phyloP scores from a whole-genome alignment of 2,113 vertebrate genomes.

The Kryptolebias marmoratus region DNA sequence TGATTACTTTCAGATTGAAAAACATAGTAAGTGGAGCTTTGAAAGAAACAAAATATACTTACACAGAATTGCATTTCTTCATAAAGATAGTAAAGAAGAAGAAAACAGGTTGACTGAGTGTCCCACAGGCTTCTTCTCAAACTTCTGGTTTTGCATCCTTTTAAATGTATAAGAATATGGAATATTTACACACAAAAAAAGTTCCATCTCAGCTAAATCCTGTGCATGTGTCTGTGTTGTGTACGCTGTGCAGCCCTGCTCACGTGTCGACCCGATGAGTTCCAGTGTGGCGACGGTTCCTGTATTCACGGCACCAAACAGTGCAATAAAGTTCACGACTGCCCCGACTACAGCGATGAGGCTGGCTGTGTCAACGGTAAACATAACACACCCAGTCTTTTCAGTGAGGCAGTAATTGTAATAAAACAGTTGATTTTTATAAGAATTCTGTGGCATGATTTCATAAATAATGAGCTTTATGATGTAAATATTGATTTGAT shows the following conservation, averaged over 20 bases:
- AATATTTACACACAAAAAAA: neutral
- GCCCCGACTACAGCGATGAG: conserved; percentile 92
- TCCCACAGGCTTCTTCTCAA: too few relatives aligned
- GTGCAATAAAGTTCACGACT: conserved; percentile 91
- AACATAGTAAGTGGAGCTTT: conserved; percentile 11
- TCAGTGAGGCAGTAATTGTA: neutral
- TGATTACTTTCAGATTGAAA: conserved; percentile 49
- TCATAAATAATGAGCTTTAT: neutral
- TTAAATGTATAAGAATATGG: neutral
- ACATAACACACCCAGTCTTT: conserved; percentile 8
- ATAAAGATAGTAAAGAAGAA: neutral
- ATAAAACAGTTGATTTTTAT: neutral
- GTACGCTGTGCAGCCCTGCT: conserved; percentile 81
- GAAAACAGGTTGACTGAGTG: neutral
- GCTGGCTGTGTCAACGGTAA: conserved; percentile 89
- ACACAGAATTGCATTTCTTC: neutral
- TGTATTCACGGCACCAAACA: conserved; percentile 91
- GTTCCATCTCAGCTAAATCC: neutral
- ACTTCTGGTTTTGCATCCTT: neutral
- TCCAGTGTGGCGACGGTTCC: conserved; percentile 92
- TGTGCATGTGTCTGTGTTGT: neutral
- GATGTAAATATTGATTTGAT: neutral
- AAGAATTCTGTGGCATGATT: neutral
- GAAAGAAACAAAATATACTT: neutral
- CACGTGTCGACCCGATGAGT: conserved; percentile 91